phyloP scores from a whole-genome alignment of 2,113 vertebrate genomes.

The Edolisoma coerulescens region DNA sequence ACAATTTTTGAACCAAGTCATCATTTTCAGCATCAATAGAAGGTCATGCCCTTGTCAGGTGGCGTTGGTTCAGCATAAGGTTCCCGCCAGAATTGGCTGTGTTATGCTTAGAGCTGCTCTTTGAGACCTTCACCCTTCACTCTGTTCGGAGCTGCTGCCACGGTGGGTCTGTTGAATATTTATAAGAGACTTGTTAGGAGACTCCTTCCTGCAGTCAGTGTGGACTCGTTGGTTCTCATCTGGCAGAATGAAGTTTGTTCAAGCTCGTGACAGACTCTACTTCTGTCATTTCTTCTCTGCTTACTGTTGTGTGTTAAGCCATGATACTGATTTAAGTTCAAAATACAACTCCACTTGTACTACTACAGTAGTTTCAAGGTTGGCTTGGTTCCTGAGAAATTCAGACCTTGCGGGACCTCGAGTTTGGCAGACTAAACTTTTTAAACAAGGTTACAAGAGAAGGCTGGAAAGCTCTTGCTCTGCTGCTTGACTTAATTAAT shows the following conservation, averaged over 20 bases:
- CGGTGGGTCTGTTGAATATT: conserved; percentile 10
- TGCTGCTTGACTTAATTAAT: neutral
- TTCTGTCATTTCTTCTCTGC: neutral
- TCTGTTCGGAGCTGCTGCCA: neutral
- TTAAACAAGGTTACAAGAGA: neutral
- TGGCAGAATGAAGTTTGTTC: neutral
- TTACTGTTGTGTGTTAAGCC: neutral
- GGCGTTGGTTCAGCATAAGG: neutral
- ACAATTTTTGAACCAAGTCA: conserved; percentile 3
- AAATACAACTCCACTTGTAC: neutral
- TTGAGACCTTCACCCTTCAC: conserved; percentile 21
- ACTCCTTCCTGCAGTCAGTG: neutral
- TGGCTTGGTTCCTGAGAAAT: neutral
- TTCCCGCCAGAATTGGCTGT: neutral
- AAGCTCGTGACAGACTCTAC: neutral
- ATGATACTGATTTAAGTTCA: neutral
- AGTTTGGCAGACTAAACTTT: neutral
- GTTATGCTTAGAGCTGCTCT: neutral
- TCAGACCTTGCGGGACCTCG: neutral
- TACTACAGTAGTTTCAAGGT: neutral
- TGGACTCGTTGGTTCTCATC: neutral
- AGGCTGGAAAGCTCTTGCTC: neutral
- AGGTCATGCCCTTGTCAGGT: conserved; percentile 28
- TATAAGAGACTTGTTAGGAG: neutral
- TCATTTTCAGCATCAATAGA: conserved; percentile 9